Conservation (phyloP, 1,140 invertebrate species). For the Tetramorium parvispinum region DNA sequence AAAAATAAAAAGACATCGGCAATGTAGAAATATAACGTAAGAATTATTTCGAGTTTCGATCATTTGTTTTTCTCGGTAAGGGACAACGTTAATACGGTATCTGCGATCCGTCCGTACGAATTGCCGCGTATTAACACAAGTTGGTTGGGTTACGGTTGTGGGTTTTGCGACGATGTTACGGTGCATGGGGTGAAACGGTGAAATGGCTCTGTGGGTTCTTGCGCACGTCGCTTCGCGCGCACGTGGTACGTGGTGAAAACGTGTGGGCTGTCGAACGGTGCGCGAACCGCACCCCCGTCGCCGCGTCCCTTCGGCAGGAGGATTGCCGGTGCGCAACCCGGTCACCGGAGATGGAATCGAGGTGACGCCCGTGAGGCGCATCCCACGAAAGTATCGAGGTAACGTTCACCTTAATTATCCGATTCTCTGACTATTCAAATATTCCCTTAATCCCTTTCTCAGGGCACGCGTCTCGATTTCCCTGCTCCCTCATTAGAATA, state of each 20-base stretch:
- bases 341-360: constrained; percentile 87
- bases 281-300: constrained; percentile 60
- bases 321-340: constrained; percentile 85
- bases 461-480: neutral
- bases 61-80: neutral
- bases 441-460: neutral
- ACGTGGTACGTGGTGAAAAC: constrained; percentile 44
- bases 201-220: constrained; percentile 62
- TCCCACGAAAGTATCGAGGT: constrained; percentile 84
- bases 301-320: constrained; percentile 79
- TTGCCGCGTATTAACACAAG: constrained; percentile 69
- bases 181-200: constrained; percentile 75
- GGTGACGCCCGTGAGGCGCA: constrained; percentile 83
- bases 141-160: constrained; percentile 70
- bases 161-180: constrained; percentile 68
- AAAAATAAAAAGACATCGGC: too few relatives aligned
- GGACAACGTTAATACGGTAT: neutral
- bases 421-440: constrained; percentile 26
- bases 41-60: neutral
- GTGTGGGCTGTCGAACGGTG: constrained; percentile 54
- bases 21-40: neutral
- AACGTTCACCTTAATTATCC: constrained; percentile 74
- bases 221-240: constrained; percentile 68
- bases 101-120: constrained; percentile 40
- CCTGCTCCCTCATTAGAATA: neutral